phyloP scores from a whole-genome alignment of 2,888 invertebrate species.

The Oxyteleia sp. region DNA sequence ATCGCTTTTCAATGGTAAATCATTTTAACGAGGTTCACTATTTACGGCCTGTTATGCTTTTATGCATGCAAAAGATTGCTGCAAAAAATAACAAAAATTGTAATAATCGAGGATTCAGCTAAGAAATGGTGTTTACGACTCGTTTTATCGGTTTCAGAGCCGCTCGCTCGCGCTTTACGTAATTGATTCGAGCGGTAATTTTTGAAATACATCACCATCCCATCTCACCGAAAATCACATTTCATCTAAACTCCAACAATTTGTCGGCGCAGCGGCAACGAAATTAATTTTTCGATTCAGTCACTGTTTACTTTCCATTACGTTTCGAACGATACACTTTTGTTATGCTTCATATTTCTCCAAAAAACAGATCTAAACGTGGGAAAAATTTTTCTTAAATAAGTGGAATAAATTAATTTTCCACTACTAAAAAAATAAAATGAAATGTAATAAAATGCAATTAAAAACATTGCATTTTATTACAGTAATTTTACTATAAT shows the following conservation, averaged over 20 bases:
- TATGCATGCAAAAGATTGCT: neutral
- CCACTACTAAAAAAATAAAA: no score
- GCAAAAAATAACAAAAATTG: neutral
- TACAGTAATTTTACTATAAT: no score
- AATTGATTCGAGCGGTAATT: neutral
- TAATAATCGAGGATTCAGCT: neutral
- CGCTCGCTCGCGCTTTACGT: neutral
- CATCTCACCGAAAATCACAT: neutral
- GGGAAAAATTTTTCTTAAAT: neutral
- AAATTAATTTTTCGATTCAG: conserved; percentile 25
- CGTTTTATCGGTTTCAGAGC: neutral
- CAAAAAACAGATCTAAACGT: neutral
- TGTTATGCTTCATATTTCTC: neutral
- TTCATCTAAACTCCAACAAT: neutral
- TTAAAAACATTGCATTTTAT: no score
- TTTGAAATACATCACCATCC: neutral
- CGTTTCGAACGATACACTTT: neutral
- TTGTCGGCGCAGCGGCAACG: neutral
- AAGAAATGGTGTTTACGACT: neutral
- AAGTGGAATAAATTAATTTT: no score
- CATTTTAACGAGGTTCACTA: conserved; percentile 21
- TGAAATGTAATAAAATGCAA: no score
- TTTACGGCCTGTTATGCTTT: conserved; percentile 12
- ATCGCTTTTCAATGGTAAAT: conserved; percentile 12
- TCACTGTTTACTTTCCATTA: conserved; percentile 21